Evolutionary conservation across 1,140 invertebrate genomes (phyloP), one percentile per base, ranked within the genome.

Genomic region (Bombus terrestris): DNA sequence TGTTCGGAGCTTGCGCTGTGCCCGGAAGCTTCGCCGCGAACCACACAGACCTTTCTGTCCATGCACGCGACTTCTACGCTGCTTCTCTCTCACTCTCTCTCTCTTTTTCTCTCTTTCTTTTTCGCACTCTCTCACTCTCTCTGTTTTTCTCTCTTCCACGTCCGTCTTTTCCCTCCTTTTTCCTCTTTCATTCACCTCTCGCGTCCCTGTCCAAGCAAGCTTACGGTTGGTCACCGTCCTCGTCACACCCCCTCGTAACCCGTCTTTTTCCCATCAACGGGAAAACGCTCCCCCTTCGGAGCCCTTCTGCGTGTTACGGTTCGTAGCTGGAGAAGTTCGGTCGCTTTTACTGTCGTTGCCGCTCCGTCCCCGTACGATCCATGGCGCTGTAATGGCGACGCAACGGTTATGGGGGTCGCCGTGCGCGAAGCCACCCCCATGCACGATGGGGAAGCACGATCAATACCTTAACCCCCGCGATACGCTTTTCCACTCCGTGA

Each of bases 361-460:
- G 69, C 83, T 80, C 66, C 76, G 74, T 81, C 74, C 80, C 80
- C 72, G 72, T 66, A 57, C 83, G 73, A 89, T 81, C 88, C 78
- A 91, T 92, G 91, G 88, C 75, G 86, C 83, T 91, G 85, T 92
- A 92, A 93, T 93, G 92, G 91, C 91, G 87, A 81, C 84, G 89
- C 87, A 76, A 77, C 82, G 84, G 79, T 73, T 85, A 92, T 92
- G 92, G 91, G 93, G 91, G 91, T 90, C 86, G 89, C 76, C 83
- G 82, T 86, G 85, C 90, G 89, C 87, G 90, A 91, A 87, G 85
- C 91, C 91, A 92, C 93, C 94, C 93, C 94, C 93, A 93, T 93
- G 91, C 84, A 83, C 83, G 83, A 85, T 92, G 86, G 88, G 86
- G 84, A 91, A 92, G 85, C 86, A 62, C 93, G 93, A 94, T 94